Conservation (phyloP, 1,140 invertebrate genomes). For the Marisa cornuarietis region DNA sequence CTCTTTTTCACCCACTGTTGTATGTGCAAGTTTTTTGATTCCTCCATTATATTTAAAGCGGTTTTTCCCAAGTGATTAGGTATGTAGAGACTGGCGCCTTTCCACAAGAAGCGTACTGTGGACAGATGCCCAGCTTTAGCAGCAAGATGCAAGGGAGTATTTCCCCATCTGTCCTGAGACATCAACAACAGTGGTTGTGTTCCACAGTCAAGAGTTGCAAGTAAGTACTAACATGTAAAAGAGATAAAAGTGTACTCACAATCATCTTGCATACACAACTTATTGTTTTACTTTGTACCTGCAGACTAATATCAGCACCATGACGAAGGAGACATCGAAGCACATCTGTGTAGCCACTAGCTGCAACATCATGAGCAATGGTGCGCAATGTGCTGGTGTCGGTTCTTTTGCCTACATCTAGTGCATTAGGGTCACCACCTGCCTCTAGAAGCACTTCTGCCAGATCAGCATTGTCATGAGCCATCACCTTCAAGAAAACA, state of each 20-base stretch:
- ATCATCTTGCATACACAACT: no score
- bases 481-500: conserved; percentile 21
- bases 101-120: conserved; percentile 12
- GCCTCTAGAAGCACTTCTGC: conserved; percentile 21
- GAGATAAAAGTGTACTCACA: no score
- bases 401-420: conserved; percentile 11
- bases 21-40: background rate
- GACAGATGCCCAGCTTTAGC: conserved; percentile 25
- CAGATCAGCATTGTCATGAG: conserved; percentile 11
- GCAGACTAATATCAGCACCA: conserved; percentile 24
- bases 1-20: conserved; percentile 18
- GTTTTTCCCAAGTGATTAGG: conserved; percentile 22
- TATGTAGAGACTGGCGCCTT: conserved; percentile 8
- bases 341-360: conserved; percentile 14
- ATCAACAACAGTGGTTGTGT: no score
- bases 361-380: conserved; percentile 29
- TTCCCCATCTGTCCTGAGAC: conserved; percentile 23
- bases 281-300: background rate
- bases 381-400: conserved; percentile 22
- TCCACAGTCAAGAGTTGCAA: no score
- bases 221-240: no score
- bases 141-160: conserved; percentile 25
- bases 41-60: conserved; percentile 11
- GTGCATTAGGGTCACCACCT: conserved; percentile 23
- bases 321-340: conserved; percentile 20